Evolutionary conservation across 2,797 vertebrate genomes (phyloP).

Genomic region (Nannoperca australis): DNA sequence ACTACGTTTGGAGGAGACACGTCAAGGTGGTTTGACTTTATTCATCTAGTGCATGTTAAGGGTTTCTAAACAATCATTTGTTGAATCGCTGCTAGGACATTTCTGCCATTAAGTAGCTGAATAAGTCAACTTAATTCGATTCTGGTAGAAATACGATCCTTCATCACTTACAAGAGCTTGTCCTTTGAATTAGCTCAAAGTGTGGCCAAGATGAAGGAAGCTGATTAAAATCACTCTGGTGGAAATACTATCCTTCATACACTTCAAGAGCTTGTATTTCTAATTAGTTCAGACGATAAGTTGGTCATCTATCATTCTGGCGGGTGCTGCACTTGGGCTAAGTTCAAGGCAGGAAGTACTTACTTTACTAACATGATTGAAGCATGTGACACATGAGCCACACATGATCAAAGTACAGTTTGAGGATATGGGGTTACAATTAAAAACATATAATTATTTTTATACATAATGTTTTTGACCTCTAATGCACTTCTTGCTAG

Average conservation of each 20-base stretch:
- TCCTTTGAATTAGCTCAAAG: conserved; percentile 72
- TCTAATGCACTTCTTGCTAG: not conserved
- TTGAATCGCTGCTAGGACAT: conserved; percentile 12
- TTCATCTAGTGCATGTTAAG: conserved; percentile 9
- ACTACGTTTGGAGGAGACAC: conserved; percentile 24
- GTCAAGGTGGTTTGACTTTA: conserved; percentile 22
- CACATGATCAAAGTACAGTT: not conserved
- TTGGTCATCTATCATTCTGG: conserved; percentile 64
- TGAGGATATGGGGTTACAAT: not conserved
- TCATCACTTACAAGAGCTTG: conserved; percentile 67
- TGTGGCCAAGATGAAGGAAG: conserved; percentile 70
- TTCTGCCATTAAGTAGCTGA: conserved; percentile 42
- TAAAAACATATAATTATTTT: not conserved
- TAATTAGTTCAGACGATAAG: conserved; percentile 67
- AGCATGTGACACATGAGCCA: not conserved
- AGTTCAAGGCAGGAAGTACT: conserved; percentile 44
- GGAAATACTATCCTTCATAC: conserved; percentile 70
- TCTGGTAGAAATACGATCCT: conserved; percentile 64
- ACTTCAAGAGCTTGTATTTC: conserved; percentile 63
- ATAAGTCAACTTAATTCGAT: conserved; percentile 49
- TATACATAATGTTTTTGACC: not conserved
- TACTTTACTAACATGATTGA: conserved; percentile 13
- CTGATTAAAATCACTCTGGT: conserved; percentile 74
- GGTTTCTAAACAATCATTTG: conserved; percentile 40
- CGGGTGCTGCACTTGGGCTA: conserved; percentile 30